Evolutionary conservation across 2,113 vertebrate genomes (phyloP).

Genomic region (Oceanodroma tethys): DNA sequence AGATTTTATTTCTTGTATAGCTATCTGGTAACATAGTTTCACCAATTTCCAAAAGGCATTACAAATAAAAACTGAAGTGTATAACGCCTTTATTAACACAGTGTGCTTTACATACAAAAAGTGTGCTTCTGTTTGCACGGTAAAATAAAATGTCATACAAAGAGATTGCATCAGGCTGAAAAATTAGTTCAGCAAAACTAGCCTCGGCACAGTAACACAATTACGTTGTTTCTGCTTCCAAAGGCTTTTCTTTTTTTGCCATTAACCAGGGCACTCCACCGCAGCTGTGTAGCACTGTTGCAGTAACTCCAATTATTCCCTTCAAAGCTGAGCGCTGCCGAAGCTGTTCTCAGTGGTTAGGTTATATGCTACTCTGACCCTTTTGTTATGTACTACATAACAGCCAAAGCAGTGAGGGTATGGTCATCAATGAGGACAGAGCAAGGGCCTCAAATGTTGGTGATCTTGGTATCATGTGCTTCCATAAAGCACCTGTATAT

Average conservation of each 20-base stretch:
- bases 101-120: background rate
- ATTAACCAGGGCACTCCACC: fast-evolving
- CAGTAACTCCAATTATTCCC: background rate
- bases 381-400: background rate
- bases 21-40: background rate
- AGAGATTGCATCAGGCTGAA: background rate
- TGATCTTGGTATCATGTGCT: background rate
- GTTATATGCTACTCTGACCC: background rate
- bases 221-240: background rate
- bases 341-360: background rate
- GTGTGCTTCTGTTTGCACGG: background rate
- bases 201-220: background rate
- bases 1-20: background rate
- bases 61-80: background rate
- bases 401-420: background rate
- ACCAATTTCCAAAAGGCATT: background rate
- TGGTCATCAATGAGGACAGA: background rate
- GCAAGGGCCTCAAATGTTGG: background rate
- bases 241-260: background rate
- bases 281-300: background rate
- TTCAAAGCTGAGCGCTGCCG: background rate
- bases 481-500: background rate
- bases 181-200: background rate
- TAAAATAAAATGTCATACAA: background rate
- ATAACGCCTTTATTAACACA: background rate